phyloP scores from a whole-genome alignment of 1,140 invertebrate genomes.

The Thaumatotibia leucotreta region DNA sequence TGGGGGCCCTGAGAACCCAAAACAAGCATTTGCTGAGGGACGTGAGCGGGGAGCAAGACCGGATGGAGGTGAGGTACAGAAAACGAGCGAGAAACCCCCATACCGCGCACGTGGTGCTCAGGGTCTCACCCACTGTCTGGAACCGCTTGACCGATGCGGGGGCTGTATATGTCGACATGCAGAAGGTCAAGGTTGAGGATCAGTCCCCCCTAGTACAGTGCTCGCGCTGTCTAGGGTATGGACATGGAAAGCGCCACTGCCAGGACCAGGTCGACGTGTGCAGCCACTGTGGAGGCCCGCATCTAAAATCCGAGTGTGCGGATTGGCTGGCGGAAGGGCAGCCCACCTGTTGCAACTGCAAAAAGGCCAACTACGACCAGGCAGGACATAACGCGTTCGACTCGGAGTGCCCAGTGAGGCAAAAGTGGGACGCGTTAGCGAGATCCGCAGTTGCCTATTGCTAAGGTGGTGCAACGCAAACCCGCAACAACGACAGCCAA shows the following conservation, averaged over 20 bases:
- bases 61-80: conserved; percentile 12
- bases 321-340: neutral
- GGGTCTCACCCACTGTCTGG: conserved; percentile 15
- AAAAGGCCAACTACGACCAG: neutral
- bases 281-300: conserved; percentile 19
- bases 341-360: conserved; percentile 17
- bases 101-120: neutral
- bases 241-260: conserved; percentile 12
- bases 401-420: neutral
- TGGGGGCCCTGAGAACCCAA: conserved; percentile 16
- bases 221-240: conserved; percentile 16
- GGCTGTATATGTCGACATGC: neutral
- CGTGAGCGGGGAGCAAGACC: neutral
- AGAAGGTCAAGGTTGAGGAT: conserved; percentile 14
- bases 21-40: conserved; percentile 15
- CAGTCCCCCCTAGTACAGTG: conserved; percentile 27
- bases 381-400: conserved; percentile 15
- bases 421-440: neutral
- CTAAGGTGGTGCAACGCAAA: too few relatives aligned
- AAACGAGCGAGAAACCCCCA: conserved; percentile 17
- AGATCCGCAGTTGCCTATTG: neutral
- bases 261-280: conserved; percentile 9
- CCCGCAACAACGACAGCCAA: neutral
- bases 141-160: neutral
- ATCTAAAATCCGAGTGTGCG: conserved; percentile 7